Percentiles rank a stretch among this genome's conserved stretches.
Evolutionary conservation across 2,888 invertebrate genomes (phyloP).

Genomic region (Epinotia nisella): DNA sequence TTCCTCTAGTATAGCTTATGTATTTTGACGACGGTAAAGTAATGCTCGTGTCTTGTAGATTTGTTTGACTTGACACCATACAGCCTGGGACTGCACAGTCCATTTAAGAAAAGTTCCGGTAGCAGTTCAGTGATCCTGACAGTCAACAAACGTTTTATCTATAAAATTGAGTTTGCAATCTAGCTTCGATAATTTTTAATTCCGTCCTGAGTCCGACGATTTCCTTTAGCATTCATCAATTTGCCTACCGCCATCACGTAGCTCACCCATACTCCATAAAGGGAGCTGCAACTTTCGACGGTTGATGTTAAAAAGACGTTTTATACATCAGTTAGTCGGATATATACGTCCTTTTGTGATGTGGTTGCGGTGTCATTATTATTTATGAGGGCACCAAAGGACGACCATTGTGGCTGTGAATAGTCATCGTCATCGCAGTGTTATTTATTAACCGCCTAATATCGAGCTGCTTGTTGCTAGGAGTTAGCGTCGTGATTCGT

Average conservation of each 20-base stretch:
- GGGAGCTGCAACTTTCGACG: constrained; percentile 16
- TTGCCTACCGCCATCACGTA: constrained; percentile 39
- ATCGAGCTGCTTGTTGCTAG: constrained; percentile 16
- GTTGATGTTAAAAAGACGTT: not conserved
- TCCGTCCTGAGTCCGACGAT: constrained; percentile 10
- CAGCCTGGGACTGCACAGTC: not conserved
- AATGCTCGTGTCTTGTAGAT: too few relatives aligned
- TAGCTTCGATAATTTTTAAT: constrained; percentile 2
- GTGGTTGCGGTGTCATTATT: constrained; percentile 19
- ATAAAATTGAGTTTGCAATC: not conserved
- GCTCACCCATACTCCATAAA: constrained; percentile 15
- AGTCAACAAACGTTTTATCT: not conserved
- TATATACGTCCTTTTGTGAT: constrained; percentile 14
- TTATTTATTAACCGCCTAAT: constrained; percentile 23
- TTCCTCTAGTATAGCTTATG: not conserved
- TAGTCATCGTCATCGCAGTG: constrained; percentile 18
- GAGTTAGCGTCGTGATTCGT: not conserved
- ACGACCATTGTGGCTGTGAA: constrained; percentile 23
- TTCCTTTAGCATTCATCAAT: constrained; percentile 5
- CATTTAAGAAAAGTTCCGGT: too few relatives aligned
- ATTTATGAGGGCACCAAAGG: constrained; percentile 38
- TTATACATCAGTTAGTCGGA: not conserved
- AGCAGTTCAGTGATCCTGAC: too few relatives aligned
- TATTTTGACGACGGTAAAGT: not conserved
- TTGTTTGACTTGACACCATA: not conserved